Evolutionary conservation across 2,797 vertebrate species (phyloP).

Genomic region (Antennarius maculatus): DNA sequence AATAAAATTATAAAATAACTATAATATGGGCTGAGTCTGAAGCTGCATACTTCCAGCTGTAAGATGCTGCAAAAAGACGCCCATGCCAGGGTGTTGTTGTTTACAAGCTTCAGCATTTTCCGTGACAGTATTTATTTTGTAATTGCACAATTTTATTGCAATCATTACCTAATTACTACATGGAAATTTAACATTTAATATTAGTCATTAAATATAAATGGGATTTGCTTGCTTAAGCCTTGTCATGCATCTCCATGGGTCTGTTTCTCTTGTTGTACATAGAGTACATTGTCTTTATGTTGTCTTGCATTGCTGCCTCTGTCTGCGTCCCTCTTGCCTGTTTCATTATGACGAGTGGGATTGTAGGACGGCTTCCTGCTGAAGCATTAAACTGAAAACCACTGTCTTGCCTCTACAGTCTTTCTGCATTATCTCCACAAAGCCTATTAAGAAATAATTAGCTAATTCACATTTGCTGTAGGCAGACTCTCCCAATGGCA

Average conservation of each 20-base stretch:
- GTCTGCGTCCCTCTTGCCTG: slow-evolving; percentile 5
- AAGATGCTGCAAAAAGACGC: too few relatives aligned
- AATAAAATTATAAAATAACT: too few relatives aligned
- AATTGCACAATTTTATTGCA: slow-evolving; percentile 15
- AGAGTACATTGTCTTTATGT: slow-evolving; percentile 1
- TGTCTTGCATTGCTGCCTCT: neutral
- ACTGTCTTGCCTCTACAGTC: slow-evolving; percentile 24
- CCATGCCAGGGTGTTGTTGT: too few relatives aligned
- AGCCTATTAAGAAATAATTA: slow-evolving; percentile 76
- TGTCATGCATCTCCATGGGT: neutral
- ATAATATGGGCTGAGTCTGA: too few relatives aligned
- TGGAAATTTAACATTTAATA: slow-evolving; percentile 16
- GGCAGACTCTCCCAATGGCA: slow-evolving; percentile 45
- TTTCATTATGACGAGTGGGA: slow-evolving; percentile 5
- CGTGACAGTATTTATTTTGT: slow-evolving; percentile 16
- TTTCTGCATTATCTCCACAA: slow-evolving; percentile 49
- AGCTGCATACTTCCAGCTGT: too few relatives aligned
- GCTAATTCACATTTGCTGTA: slow-evolving; percentile 64
- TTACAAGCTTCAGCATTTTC: too few relatives aligned
- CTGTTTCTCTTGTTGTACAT: slow-evolving; percentile 13
- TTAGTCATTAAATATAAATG: slow-evolving; percentile 26
- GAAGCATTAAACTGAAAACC: slow-evolving; percentile 49
- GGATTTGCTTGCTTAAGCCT: slow-evolving; percentile 4
- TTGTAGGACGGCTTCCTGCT: slow-evolving; percentile 18
- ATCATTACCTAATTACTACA: slow-evolving; percentile 32